Evolutionary conservation across 1,140 invertebrate genomes (phyloP).

Genomic region (Zophobas morio): DNA sequence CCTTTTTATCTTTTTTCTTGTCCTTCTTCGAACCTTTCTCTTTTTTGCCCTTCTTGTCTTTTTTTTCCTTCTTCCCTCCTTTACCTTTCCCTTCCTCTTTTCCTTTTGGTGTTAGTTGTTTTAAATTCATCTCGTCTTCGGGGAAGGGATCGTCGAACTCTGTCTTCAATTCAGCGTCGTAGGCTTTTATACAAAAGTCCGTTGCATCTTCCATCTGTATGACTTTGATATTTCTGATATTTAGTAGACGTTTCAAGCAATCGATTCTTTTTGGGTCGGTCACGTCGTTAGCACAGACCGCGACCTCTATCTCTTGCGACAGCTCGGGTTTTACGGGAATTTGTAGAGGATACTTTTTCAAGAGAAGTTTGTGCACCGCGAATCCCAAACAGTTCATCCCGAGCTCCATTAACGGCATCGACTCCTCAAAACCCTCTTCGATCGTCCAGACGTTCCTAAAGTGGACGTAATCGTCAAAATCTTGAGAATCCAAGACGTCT

Average conservation of each 20-base stretch:
- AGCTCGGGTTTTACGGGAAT: slow-evolving; percentile 64
- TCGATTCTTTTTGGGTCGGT: slow-evolving; percentile 65
- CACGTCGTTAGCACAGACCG: slow-evolving; percentile 70
- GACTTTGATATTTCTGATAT: slow-evolving; percentile 68
- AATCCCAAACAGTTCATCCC: slow-evolving; percentile 69
- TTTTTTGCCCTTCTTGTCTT: slow-evolving; percentile 51
- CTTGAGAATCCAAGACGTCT: slow-evolving; percentile 61
- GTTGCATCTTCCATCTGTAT: slow-evolving; percentile 71
- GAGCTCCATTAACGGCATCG: slow-evolving; percentile 48
- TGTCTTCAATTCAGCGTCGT: slow-evolving; percentile 70
- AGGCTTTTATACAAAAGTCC: slow-evolving; percentile 71
- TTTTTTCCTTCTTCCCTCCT: slow-evolving; percentile 43
- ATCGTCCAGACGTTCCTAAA: slow-evolving; percentile 43
- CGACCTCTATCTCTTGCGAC: slow-evolving; percentile 65
- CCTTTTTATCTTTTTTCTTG: slow-evolving; percentile 16
- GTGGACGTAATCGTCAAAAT: slow-evolving; percentile 66
- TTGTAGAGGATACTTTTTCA: slow-evolving; percentile 71
- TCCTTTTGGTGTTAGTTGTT: slow-evolving; percentile 29
- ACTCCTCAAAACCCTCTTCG: slow-evolving; percentile 30
- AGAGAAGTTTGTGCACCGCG: slow-evolving; percentile 72
- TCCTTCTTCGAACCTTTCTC: slow-evolving; percentile 28
- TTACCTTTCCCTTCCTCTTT: slow-evolving; percentile 41
- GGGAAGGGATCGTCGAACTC: slow-evolving; percentile 66
- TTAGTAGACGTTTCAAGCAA: slow-evolving; percentile 69
- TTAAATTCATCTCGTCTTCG: slow-evolving; percentile 45